These are phyloP conservation scores for Cantharis rufa DNA, from an alignment of 2,888 invertebrate species.

Conservation along the genomic window DNA sequence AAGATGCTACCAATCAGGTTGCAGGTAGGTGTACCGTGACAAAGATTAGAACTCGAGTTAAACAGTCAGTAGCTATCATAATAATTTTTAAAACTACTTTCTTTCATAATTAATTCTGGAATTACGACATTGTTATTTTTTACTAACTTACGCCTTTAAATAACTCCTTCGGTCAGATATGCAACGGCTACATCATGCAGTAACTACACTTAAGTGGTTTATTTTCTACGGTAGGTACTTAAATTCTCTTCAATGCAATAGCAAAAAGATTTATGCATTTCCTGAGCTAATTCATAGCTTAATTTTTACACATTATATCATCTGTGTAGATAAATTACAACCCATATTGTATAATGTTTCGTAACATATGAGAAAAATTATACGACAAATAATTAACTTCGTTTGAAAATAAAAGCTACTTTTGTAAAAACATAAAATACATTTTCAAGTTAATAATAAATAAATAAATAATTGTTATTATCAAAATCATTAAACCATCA, in stretches of 20 bases:
- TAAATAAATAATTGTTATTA: background rate
- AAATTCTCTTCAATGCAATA: background rate
- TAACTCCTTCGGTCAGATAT: background rate
- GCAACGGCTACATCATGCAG: background rate
- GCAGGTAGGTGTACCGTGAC: conserved; percentile 35
- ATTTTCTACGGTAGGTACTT: background rate
- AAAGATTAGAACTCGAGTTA: background rate
- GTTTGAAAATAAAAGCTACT: too few species aligned
- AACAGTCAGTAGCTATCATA: background rate
- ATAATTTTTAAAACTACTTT: too few species aligned
- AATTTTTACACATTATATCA: background rate
- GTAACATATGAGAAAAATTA: background rate
- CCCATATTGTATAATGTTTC: background rate
- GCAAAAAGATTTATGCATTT: background rate
- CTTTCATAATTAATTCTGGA: background rate
- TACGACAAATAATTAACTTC: too few species aligned
- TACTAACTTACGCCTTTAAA: background rate
- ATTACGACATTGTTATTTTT: background rate
- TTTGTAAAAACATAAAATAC: too few species aligned
- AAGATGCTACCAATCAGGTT: conserved; percentile 40
- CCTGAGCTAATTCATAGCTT: background rate
- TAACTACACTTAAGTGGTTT: background rate
- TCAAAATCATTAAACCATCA: background rate
- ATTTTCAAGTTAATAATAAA: background rate
- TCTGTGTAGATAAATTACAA: background rate